These are phyloP conservation scores for Melinaea menophilus DNA, from an alignment of 2,888 invertebrate species.

Conservation along the genomic window DNA sequence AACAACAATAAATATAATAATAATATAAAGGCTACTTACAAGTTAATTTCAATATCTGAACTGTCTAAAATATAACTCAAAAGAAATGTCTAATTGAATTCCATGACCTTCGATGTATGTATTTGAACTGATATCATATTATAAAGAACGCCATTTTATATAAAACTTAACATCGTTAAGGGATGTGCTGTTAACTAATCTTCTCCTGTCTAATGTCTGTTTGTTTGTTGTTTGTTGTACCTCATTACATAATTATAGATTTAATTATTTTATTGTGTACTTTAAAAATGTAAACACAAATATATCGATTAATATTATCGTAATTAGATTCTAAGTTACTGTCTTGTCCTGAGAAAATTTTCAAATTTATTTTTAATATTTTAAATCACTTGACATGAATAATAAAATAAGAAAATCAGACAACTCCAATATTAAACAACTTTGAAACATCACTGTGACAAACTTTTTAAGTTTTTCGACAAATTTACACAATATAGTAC, in stretches of 20 bases:
- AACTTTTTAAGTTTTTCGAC: too few species aligned
- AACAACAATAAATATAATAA: background rate
- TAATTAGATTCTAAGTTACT: background rate
- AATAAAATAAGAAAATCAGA: too few species aligned
- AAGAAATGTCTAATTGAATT: too few species aligned
- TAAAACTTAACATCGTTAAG: slow-evolving; percentile 17
- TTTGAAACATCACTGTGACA: too few species aligned
- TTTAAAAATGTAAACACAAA: background rate
- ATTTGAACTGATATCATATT: slow-evolving; percentile 2
- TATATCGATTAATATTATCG: background rate
- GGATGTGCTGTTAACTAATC: slow-evolving; percentile 13
- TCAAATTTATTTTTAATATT: too few species aligned
- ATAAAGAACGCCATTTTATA: slow-evolving; percentile 17
- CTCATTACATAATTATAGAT: slow-evolving; percentile 19
- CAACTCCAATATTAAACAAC: too few species aligned
- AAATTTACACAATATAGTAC: too few species aligned
- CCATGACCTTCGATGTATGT: too few species aligned
- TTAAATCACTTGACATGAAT: too few species aligned
- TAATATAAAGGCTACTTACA: background rate
- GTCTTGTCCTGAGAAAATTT: background rate
- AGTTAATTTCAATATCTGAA: too few species aligned
- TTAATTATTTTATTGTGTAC: background rate
- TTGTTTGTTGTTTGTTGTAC: slow-evolving; percentile 21
- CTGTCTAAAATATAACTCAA: too few species aligned
- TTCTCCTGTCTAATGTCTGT: slow-evolving; percentile 26